Base-by-base conservation (phyloP, 2,797 vertebrate species). In the Hylomyscus alleni region DNA sequence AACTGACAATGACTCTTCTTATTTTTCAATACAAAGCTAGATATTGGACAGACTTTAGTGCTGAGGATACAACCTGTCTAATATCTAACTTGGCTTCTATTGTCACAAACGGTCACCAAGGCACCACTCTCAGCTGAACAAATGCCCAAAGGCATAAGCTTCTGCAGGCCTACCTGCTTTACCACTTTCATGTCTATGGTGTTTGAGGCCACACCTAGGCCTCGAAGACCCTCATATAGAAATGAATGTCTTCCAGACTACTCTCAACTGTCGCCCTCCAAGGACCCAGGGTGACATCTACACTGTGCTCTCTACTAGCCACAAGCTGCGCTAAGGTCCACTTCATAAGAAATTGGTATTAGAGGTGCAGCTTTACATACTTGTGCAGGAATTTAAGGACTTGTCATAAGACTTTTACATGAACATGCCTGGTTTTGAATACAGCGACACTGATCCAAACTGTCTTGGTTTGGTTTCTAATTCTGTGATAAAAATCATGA, bases 401-500 rank as follows among this genome's bases (percentile, higher is more conserved):
- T 11, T 93, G 75, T 82, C 22, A 76, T 90, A 94, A 90, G 17
- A 90, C 52, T 91, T 90, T 26, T 65, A 94, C 29, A 12, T 69
- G 26, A 72, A 95, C 88, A 96, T 44, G 24, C 7, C 72, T 92
- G 12, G 19, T 84, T 96, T 95, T 67, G 14, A 90, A 95, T 29
- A 56, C 1, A 31, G 52, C 56, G 50, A 37, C 52, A 40, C 29
- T 31, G n/a, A 54, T 7, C 6, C 9, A 73, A 85, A 50, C 31
- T 85, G 11, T 69, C 62, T 69, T 69, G 67, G 20, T 52, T n/a
- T 69, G 44, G 31, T 52, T 86, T 86, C 44, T 85, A n/a, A 85
- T 52, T 52, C 47, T 52, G 12, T 69, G 34, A 52, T n/a, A 22
- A 67, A 85, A 24, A 12, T 6, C 3, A 50, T 31, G 31, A 50